A percentile compares a stretch with the other conserved stretches of the same genome.
Conservation (phyloP, 2,888 invertebrate species). For the Nephrotoma guestfalica region DNA sequence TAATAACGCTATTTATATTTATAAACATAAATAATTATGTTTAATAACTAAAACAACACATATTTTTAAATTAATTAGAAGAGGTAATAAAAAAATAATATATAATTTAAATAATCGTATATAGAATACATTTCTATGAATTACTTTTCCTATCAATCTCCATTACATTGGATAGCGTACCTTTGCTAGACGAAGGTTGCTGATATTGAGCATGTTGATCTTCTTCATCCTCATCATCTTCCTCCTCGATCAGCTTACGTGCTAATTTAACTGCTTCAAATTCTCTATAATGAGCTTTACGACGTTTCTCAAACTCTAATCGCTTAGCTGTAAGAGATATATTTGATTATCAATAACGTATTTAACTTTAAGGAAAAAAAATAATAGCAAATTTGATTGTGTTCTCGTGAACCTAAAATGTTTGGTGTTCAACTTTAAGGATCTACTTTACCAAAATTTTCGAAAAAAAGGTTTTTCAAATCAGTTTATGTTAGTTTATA, state of each 20-base stretch:
- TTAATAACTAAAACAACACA: not conserved
- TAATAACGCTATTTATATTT: not conserved
- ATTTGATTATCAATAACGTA: not conserved
- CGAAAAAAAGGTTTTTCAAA: no score
- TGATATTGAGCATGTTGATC: conserved; percentile 7
- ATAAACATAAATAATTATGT: not conserved
- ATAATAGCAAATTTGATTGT: no score
- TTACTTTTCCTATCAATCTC: conserved; percentile 10
- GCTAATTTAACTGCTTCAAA: conserved; percentile 89
- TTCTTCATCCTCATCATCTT: conserved; percentile 58
- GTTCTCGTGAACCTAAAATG: no score
- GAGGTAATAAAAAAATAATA: not conserved
- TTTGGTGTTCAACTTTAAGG: no score
- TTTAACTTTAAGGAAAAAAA: not conserved
- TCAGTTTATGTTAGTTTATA: no score
- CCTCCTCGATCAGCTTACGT: conserved; percentile 77
- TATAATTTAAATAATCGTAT: not conserved
- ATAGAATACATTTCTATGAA: conserved; percentile 5
- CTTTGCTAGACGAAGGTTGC: not conserved
- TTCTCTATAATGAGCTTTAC: conserved; percentile 96
- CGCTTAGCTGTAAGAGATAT: conserved; percentile 40
- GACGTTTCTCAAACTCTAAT: conserved; percentile 75
- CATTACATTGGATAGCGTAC: conserved; percentile 4
- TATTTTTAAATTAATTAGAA: not conserved
- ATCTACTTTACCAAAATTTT: no score